Conservation (phyloP, 1,140 invertebrate species). For the Caenorhabditis brenneri region DNA sequence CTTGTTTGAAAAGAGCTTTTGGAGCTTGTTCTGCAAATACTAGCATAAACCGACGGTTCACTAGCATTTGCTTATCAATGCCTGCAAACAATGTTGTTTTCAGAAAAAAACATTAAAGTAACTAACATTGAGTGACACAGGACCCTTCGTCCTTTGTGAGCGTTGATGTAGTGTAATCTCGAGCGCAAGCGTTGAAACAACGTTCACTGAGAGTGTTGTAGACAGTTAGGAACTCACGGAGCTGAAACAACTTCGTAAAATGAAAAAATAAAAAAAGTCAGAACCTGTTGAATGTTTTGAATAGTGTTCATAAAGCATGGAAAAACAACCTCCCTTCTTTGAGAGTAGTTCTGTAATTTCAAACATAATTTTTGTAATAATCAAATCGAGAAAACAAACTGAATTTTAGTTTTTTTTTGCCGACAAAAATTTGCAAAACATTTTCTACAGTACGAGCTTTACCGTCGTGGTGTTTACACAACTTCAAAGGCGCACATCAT, state of each 20-base stretch:
- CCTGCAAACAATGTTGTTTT: conserved; percentile 46
- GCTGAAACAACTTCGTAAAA: conserved; percentile 46
- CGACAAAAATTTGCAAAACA: not conserved
- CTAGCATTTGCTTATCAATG: conserved; percentile 66
- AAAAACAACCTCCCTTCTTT: not conserved
- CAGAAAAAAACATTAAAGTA: conserved; percentile 6
- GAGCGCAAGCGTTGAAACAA: conserved; percentile 61
- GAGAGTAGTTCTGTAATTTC: conserved; percentile 35
- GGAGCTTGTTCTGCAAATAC: conserved; percentile 61
- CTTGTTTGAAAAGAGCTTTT: conserved; percentile 58
- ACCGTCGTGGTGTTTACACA: not conserved
- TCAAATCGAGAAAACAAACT: not conserved
- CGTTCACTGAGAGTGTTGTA: conserved; percentile 63
- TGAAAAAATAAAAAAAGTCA: not conserved
- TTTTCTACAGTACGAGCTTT: not conserved
- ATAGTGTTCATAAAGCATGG: conserved; percentile 26
- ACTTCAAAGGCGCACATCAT: not conserved
- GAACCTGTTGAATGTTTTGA: conserved; percentile 34
- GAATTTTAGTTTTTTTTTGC: not conserved
- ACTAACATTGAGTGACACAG: conserved; percentile 60
- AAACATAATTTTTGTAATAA: not conserved
- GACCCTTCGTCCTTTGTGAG: conserved; percentile 50
- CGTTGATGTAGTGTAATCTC: conserved; percentile 57
- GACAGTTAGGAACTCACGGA: conserved; percentile 61
- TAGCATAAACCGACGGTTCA: conserved; percentile 62